These are phyloP conservation scores for Empis stercorea DNA, from an alignment of 2,888 invertebrate species.

Conservation along the genomic window DNA sequence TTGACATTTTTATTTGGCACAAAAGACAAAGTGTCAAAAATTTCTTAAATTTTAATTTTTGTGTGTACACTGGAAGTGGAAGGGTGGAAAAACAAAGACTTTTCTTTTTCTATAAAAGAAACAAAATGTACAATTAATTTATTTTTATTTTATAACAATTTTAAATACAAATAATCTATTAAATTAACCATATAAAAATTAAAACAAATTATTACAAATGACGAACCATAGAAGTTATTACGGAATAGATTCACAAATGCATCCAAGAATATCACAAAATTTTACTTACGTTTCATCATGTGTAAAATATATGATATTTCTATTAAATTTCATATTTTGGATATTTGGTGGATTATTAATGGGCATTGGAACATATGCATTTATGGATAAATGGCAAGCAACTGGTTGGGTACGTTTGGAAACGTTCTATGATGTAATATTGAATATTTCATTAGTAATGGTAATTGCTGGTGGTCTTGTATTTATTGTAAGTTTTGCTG, in stretches of 20 bases:
- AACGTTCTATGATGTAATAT: conserved; percentile 76
- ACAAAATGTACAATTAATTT: too few species aligned
- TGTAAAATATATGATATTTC: conserved; percentile 36
- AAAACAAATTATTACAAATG: conserved; percentile 4
- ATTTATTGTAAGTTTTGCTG: conserved; percentile 75
- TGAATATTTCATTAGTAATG: conserved; percentile 83
- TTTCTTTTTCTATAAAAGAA: too few species aligned
- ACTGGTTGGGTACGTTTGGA: conserved; percentile 70
- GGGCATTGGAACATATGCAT: conserved; percentile 80
- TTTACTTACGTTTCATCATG: conserved; percentile 34
- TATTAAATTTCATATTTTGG: conserved; percentile 47
- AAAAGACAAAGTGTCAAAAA: too few species aligned
- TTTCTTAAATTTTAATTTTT: too few species aligned
- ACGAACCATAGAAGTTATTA: conserved; percentile 10
- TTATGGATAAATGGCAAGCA: conserved; percentile 85
- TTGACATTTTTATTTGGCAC: too few species aligned
- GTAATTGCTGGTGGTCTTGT: conserved; percentile 45
- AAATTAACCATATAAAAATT: neutral
- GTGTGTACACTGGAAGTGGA: too few species aligned
- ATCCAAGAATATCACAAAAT: conserved; percentile 30
- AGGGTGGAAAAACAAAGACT: too few species aligned
- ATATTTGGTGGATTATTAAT: conserved; percentile 75
- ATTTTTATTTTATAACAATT: too few species aligned
- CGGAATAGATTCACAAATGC: conserved; percentile 17
- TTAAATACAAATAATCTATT: too few species aligned